Evolutionary conservation across 1,140 invertebrate species (phyloP), one percentile per base, ranked within the genome.

Genomic region (Scaptomyza hsui): DNA sequence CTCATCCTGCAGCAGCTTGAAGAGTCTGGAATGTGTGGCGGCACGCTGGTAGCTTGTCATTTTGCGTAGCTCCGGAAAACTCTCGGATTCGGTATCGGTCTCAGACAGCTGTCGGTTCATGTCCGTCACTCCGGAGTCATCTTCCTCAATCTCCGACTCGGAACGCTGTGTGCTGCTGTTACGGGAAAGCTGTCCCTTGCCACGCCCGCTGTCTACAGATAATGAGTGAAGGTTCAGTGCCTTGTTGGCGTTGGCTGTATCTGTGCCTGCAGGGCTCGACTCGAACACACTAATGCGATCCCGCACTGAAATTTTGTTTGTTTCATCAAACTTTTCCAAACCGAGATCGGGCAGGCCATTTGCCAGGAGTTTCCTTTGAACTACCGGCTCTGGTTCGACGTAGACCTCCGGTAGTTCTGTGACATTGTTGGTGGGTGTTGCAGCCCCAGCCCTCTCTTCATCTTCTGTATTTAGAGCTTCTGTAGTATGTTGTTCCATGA

Each of bases 61-160:
- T 72, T 94, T 94, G 12, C 92, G 92, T n/a, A 93, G 74, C 63
- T 93, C 92, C 2, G 93, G 91, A 61, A 92, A 92, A 53, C 92
- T 92, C 35, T 95, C 95, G 2, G 94, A 93, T 57, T 95, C 94
- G 0, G 94, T 94, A 47, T 95, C 94, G 6, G 92, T 93, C 74
- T 95, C 95, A 0, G 95, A 95, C 61, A 95, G 93, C 60, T 94
- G 94, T 35, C 94, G 92, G 69, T 94, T 95, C 81, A 95, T 93
- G 78, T 95, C 95, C 1, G 94, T 95, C 0, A 95, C 94, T 9
- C 95, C 95, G 6, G 95, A 95, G 80, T 95, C 95, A 44, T 94
- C 94, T 72, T 95, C 95, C 47, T 94, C 94, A 32, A 93, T 93
- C 67, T 94, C 93, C 1, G 93, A 93, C 32, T 92, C 90, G 1